Evolutionary conservation across 64 coral and sea anemone genomes (phyloP).

Genomic region (Anthopleura sola): DNA sequence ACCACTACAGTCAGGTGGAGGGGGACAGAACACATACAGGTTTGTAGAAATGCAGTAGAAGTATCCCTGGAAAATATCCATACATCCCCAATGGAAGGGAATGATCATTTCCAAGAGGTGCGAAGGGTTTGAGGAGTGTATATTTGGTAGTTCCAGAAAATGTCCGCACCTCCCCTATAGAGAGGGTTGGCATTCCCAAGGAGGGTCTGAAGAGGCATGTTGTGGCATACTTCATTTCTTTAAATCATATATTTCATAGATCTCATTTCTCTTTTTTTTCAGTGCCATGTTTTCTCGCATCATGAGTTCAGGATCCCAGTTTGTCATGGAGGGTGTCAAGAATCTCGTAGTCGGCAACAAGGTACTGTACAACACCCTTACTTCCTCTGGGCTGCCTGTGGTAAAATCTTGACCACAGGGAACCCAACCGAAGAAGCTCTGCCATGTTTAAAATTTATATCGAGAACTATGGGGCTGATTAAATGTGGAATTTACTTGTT

Average conservation of each 20-base stretch:
- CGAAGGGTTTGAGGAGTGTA: neutral
- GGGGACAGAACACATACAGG: slow-evolving; percentile 98
- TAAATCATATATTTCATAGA: no score
- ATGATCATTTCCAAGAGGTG: no score
- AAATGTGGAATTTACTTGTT: neutral
- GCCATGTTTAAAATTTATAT: neutral
- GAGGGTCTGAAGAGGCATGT: no score
- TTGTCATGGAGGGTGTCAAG: slow-evolving; percentile 99
- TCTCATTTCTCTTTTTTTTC: neutral
- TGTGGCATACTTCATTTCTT: no score
- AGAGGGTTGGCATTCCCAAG: no score
- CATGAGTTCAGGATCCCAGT: slow-evolving; percentile 92
- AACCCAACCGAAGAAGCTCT: neutral
- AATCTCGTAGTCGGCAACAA: slow-evolving; percentile 98
- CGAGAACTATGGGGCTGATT: neutral
- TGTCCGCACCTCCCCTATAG: no score
- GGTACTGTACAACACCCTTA: slow-evolving; percentile 36
- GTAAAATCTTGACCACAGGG: neutral
- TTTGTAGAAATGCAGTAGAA: neutral
- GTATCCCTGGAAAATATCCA: neutral
- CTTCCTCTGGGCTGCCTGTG: neutral
- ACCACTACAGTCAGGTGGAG: slow-evolving; percentile 91
- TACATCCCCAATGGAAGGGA: neutral
- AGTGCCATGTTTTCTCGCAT: slow-evolving; percentile 96
- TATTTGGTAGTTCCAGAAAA: no score